Evolutionary conservation across 1,140 invertebrate genomes (phyloP), one percentile per base, ranked within the genome.

Genomic region (Diabrotica undecimpunctata): DNA sequence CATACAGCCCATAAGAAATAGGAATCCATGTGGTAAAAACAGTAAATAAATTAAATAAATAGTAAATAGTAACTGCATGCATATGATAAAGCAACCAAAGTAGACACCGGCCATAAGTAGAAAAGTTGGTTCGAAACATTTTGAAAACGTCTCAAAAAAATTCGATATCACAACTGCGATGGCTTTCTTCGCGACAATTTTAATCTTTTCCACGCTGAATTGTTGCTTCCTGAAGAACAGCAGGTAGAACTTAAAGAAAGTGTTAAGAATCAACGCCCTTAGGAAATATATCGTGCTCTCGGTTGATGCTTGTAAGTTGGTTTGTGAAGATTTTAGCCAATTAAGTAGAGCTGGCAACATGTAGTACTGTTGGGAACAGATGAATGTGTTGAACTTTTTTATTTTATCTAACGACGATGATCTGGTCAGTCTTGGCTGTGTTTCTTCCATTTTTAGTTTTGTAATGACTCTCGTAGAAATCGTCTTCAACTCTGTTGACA

Each of bases 351-450:
- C 70, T 39, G 76, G 76, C 2, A 77, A 57, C 12, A 76, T 61
- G 65, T 69, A 73, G 61, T 70, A 74, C 54, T 76, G 73, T 38
- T 75, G 75, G 0, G 74, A 73, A 58, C 76, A 77, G 36, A 77
- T 77, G 68, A 68, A 74, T 6, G 72, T 72, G 66, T 77, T 77
- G 62, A 77, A 70, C 39, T 66, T 65, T 14, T 66, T 68, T 58
- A 77, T 76, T 52, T 71, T 75, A 41, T 76, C 76, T 37, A 77
- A 62, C 11, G 75, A 76, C 1, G 72, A 66, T 0, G 71, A 68
- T 5, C 74, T 64, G 6, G 68, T 66, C 6, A 77, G 61, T 25
- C 58, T 60, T 3, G 62, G 60, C 10, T 67, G 65, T 35, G 67
- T 62, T 13, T 73, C 70, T n/a, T 66, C 65, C 10, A 53, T 64